Conservation (phyloP, 2,797 vertebrate genomes). For the Sebastes kiyomatsui region DNA sequence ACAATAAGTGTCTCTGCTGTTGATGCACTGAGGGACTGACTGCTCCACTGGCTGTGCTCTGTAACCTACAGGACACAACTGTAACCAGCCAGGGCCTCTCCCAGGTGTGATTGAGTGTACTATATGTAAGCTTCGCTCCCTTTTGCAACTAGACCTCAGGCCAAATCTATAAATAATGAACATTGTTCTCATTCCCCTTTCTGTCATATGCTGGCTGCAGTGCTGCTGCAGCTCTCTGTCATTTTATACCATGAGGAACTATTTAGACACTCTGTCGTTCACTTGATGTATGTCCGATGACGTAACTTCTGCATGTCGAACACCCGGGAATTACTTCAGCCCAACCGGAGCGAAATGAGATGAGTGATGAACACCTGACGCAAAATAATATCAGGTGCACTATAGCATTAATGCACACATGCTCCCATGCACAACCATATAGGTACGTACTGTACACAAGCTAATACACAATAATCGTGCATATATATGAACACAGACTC, state of each 20-base stretch:
- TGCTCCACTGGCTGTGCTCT: background rate
- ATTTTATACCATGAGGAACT: background rate
- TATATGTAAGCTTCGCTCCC: constrained; percentile 10
- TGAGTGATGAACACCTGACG: constrained; percentile 38
- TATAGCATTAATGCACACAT: constrained; percentile 13
- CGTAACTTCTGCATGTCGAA: background rate
- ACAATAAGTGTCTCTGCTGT: background rate
- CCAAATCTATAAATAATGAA: constrained; percentile 36
- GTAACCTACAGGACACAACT: constrained; percentile 12
- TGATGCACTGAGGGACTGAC: background rate
- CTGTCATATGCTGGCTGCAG: background rate
- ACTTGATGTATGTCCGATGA: background rate
- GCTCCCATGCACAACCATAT: background rate
- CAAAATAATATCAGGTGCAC: constrained; percentile 45
- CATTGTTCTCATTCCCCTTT: constrained; percentile 8
- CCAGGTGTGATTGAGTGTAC: constrained; percentile 34
- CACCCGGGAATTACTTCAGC: constrained; percentile 24
- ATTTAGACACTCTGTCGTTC: background rate
- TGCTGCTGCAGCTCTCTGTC: background rate
- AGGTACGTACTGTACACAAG: background rate
- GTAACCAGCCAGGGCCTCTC: constrained; percentile 5
- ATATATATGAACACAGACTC: background rate
- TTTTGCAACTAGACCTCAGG: constrained; percentile 15
- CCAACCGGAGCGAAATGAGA: constrained; percentile 10
- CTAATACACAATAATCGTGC: background rate